These are phyloP conservation scores for Chaetophractus vellerosus DNA, from an alignment of 2,797 vertebrate species.

Conservation along the genomic window DNA sequence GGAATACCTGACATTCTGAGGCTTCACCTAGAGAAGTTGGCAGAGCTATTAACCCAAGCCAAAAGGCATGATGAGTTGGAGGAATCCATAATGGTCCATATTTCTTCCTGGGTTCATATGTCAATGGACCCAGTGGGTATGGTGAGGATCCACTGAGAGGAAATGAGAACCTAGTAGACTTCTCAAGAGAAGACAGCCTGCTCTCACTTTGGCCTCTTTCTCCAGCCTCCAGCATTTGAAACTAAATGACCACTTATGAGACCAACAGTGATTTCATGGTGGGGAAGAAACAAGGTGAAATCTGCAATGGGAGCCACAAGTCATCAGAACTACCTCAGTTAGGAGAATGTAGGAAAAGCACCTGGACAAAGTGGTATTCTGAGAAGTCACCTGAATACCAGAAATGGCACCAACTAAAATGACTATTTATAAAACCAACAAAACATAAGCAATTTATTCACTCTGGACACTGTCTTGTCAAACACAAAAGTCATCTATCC, in stretches of 20 bases:
- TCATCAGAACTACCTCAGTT: background rate
- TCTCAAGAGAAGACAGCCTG: background rate
- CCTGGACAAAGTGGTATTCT: conserved; percentile 5
- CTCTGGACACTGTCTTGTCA: conserved; percentile 15
- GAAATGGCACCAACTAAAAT: background rate
- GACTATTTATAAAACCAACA: conserved; percentile 36
- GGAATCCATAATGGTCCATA: background rate
- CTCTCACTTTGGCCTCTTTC: background rate
- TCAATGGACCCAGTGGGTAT: background rate
- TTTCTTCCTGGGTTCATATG: background rate
- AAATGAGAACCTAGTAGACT: background rate
- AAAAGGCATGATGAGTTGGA: background rate
- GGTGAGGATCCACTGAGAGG: background rate
- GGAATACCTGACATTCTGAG: background rate
- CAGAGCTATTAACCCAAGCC: background rate
- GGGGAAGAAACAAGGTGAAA: background rate
- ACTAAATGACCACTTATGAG: background rate
- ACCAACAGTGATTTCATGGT: background rate
- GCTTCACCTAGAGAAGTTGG: background rate
- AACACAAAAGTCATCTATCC: conserved; percentile 7
- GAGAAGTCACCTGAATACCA: background rate
- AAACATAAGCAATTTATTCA: conserved; percentile 5
- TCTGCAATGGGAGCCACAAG: background rate
- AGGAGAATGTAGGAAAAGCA: background rate
- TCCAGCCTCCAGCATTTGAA: background rate